Evolutionary conservation across 2,888 invertebrate species (phyloP).

Genomic region (Diachrysia chrysitis): DNA sequence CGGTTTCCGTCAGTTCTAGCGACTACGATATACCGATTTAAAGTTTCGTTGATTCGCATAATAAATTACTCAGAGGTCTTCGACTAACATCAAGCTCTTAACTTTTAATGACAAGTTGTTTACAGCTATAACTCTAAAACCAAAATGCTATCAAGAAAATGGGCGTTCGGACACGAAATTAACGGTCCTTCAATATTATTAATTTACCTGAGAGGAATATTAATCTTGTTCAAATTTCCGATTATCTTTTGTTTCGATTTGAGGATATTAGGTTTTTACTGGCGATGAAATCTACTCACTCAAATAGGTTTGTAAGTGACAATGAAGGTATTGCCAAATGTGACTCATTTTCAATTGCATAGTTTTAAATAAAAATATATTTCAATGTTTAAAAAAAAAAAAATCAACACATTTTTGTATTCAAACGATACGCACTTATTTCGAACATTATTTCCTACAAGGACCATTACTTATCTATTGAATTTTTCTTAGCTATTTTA

Average conservation of each 20-base stretch:
- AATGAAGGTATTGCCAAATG: background rate
- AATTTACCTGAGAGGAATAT: constrained; percentile 61
- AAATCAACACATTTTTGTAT: too few relatives aligned
- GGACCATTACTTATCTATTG: too few relatives aligned
- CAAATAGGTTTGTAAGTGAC: background rate
- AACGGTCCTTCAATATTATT: constrained; percentile 61
- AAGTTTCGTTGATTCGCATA: background rate
- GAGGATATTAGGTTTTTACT: constrained; percentile 39
- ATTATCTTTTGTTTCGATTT: constrained; percentile 45
- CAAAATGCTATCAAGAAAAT: constrained; percentile 56
- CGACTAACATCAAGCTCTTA: constrained; percentile 10
- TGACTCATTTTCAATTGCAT: too few relatives aligned
- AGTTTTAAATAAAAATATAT: too few relatives aligned
- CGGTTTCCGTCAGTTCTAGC: background rate
- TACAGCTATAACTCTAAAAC: constrained; percentile 39
- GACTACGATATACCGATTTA: background rate
- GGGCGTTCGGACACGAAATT: constrained; percentile 53
- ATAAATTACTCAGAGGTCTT: background rate
- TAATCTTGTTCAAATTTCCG: constrained; percentile 62
- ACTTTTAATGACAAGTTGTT: constrained; percentile 42
- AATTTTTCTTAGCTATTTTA: too few relatives aligned
- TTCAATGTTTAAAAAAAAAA: too few relatives aligned
- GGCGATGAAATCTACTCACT: constrained; percentile 25
- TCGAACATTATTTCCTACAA: too few relatives aligned
- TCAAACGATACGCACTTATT: too few relatives aligned